phyloP scores from a whole-genome alignment of 2,113 vertebrate species.

The Struthio camelus region DNA sequence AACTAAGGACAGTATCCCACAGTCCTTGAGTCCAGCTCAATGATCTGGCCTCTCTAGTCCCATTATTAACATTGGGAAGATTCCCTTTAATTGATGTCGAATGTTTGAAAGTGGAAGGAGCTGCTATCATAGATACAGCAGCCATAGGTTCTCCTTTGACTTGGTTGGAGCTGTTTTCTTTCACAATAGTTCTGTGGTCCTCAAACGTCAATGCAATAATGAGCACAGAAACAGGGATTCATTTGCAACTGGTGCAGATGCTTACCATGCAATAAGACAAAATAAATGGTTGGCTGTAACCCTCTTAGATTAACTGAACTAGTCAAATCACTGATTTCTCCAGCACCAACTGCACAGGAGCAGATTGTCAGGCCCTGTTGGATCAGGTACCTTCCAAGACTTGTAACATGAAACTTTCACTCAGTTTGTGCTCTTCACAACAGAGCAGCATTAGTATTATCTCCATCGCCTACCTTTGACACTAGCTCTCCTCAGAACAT shows the following conservation, averaged over 20 bases:
- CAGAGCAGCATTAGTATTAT: not conserved
- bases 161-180: not conserved
- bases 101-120: not conserved
- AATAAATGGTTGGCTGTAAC: not conserved
- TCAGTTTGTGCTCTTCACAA: not conserved
- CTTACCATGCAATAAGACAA: not conserved
- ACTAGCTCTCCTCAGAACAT: not conserved
- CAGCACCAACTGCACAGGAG: not conserved
- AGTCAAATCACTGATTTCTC: not conserved
- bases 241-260: not conserved
- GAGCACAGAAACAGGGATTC: not conserved
- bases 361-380: not conserved
- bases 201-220: not conserved
- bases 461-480: not conserved
- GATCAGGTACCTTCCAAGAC: not conserved
- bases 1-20: not conserved
- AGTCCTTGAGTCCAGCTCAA: not conserved
- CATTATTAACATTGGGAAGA: not conserved
- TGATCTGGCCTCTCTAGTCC: not conserved
- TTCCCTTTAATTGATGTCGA: not conserved
- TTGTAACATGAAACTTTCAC: not conserved
- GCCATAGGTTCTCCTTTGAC: not conserved
- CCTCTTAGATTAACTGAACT: not conserved
- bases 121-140: not conserved
- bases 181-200: not conserved